Evolutionary conservation across 2,888 invertebrate species (phyloP).

Genomic region (Pollenia griseotomentosa): DNA sequence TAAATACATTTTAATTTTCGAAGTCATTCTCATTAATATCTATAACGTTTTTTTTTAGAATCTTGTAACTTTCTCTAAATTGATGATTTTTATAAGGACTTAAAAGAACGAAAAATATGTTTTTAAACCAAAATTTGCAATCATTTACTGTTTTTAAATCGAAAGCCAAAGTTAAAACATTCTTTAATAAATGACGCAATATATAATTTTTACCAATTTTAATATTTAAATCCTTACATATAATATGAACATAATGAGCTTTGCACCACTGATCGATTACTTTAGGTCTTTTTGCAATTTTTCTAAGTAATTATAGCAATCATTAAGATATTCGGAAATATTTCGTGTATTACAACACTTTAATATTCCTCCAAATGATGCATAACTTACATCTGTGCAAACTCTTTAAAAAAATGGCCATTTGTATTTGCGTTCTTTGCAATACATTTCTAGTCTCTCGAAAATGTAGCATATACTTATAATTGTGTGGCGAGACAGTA

Average conservation of each 20-base stretch:
- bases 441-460: slow-evolving; percentile 5
- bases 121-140: slow-evolving; percentile 11
- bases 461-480: slow-evolving; percentile 4
- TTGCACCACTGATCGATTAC: neutral
- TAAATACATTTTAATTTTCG: neutral
- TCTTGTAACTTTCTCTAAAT: neutral
- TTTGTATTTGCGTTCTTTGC: too few relatives aligned
- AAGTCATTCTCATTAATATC: slow-evolving; percentile 9
- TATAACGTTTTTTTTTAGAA: neutral
- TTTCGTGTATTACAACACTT: too few relatives aligned
- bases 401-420: too few relatives aligned
- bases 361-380: too few relatives aligned
- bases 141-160: neutral
- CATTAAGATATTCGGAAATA: too few relatives aligned
- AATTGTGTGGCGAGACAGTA: slow-evolving; percentile 7
- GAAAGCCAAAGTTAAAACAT: too few relatives aligned
- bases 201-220: slow-evolving; percentile 2
- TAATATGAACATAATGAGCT: slow-evolving; percentile 8
- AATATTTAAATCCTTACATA: neutral
- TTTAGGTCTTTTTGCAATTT: neutral
- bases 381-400: too few relatives aligned
- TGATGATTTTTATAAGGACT: neutral
- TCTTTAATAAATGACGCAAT: neutral
- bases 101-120: slow-evolving; percentile 24
- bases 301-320: slow-evolving; percentile 11